These are phyloP conservation scores for Vireo griseus DNA, from an alignment of 2,797 vertebrate species.

Conservation along the genomic window DNA sequence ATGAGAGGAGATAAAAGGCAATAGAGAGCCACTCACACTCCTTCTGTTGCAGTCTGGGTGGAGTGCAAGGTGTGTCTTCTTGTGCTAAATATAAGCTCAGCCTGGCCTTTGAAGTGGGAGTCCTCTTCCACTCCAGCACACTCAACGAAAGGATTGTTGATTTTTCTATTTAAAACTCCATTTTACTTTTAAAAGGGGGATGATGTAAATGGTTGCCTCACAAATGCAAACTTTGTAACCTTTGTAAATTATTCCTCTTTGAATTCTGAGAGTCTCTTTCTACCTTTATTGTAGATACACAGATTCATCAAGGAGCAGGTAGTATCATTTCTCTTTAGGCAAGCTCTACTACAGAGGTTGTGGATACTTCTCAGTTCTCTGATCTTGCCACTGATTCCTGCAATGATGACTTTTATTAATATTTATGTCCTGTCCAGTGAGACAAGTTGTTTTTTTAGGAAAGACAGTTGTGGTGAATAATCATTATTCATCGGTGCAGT, in stretches of 20 bases:
- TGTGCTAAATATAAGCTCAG: neutral
- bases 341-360: constrained; percentile 65
- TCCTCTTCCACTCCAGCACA: neutral
- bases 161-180: neutral
- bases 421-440: constrained; percentile 82
- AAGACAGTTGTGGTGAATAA: constrained; percentile 68
- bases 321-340: constrained; percentile 54
- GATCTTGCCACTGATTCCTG: constrained; percentile 79
- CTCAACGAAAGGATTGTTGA: neutral
- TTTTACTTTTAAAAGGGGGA: neutral
- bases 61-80: neutral
- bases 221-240: neutral
- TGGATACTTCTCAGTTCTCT: constrained; percentile 74
- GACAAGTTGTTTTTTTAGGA: constrained; percentile 74
- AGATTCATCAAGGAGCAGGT: neutral
- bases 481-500: constrained; percentile 73
- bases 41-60: neutral
- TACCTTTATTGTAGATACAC: neutral
- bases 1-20: neutral
- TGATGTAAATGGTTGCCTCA: neutral
- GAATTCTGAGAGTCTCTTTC: neutral
- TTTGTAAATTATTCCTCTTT: neutral
- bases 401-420: constrained; percentile 82
- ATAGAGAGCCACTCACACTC: neutral
- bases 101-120: neutral